Percentiles rank a stretch among this genome's conserved stretches.
These are phyloP conservation scores for Parnassius smintheus DNA, from an alignment of 2,888 invertebrate genomes.

Conservation along the genomic window DNA sequence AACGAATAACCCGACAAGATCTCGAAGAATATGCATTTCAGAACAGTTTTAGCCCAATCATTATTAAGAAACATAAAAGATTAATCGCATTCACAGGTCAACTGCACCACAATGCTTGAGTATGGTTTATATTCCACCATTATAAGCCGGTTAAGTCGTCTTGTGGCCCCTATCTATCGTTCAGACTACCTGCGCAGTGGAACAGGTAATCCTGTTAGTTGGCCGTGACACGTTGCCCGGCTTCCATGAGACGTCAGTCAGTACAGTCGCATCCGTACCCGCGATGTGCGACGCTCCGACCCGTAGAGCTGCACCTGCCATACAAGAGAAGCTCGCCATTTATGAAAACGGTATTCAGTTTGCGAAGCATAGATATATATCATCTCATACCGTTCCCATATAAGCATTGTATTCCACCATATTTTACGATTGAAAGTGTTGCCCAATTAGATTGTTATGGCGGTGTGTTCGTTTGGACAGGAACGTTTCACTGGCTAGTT, in stretches of 20 bases:
- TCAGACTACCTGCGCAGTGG: slow-evolving; percentile 72
- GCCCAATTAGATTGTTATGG: slow-evolving; percentile 45
- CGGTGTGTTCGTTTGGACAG: slow-evolving; percentile 45
- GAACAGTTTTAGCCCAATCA: slow-evolving; percentile 9
- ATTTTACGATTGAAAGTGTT: slow-evolving; percentile 64
- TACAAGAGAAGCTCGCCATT: slow-evolving; percentile 76
- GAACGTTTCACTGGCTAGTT: slow-evolving; percentile 65
- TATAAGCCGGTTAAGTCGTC: slow-evolving; percentile 66
- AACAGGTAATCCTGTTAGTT: slow-evolving; percentile 80
- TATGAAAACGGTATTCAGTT: slow-evolving; percentile 74
- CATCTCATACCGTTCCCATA: slow-evolving; percentile 32
- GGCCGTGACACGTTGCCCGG: slow-evolving; percentile 78
- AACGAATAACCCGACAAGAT: slow-evolving; percentile 10
- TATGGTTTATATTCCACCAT: slow-evolving; percentile 51
- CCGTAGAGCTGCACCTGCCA: slow-evolving; percentile 71
- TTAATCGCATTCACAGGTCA: slow-evolving; percentile 32
- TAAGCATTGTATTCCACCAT: slow-evolving; percentile 23
- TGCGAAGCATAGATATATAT: slow-evolving; percentile 34
- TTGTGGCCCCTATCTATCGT: slow-evolving; percentile 52
- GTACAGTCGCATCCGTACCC: slow-evolving; percentile 52
- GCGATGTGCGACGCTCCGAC: slow-evolving; percentile 70
- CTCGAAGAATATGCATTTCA: slow-evolving; percentile 14
- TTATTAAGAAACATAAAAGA: slow-evolving; percentile 28
- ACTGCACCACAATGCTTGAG: slow-evolving; percentile 40
- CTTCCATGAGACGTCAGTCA: slow-evolving; percentile 68